Base-by-base conservation (phyloP, 2,888 invertebrate genomes). In the Rhorus exstirpatorius region DNA sequence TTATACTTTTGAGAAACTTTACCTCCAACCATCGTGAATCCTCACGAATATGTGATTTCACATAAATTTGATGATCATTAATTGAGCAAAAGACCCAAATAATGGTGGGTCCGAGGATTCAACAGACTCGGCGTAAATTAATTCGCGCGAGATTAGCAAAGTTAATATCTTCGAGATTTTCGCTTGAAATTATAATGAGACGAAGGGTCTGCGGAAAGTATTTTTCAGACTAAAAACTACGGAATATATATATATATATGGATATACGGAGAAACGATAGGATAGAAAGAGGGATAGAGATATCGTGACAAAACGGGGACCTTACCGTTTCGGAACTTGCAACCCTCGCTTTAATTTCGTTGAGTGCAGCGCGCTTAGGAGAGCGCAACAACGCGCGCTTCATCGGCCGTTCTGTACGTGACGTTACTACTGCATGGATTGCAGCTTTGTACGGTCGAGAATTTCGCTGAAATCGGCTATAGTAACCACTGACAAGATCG, bases 321-420 rank as follows among this genome's bases (percentile, higher is more conserved):
- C 49, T 26, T 12, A 21, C 68, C 65, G 31, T 24, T 38, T 35
- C 67, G 68, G 44, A 70, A 41, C 67, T 65, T 71, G 44, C 76
- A 77, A 76, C 81, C 77, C 81, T 87, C 86, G 89, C 90, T 92
- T 92, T 92, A 93, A 92, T 93, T 92, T 92, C 88, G 91, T 90
- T 92, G 92, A 93, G 93, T 93, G 93, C 93, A 92, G 65, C 79
- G 82, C 79, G 63, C 74, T 35, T 61, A 49, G 21, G 51, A 53
- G 65, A 79, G 70, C 82, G 82, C 82, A 70, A 65, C 38, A n/a
- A 6, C 53, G 79, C 60, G 71, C 82, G 49, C 78, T 75, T 65
- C 65, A 65, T 75, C 63, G 75, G 17, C 49, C 65, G 12, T 44
- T 44, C 61, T 75, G 26, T 49, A 63, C 24, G 63, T 46, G 55